Evolutionary conservation across 1,140 invertebrate species (phyloP).

Genomic region (Homarus americanus): DNA sequence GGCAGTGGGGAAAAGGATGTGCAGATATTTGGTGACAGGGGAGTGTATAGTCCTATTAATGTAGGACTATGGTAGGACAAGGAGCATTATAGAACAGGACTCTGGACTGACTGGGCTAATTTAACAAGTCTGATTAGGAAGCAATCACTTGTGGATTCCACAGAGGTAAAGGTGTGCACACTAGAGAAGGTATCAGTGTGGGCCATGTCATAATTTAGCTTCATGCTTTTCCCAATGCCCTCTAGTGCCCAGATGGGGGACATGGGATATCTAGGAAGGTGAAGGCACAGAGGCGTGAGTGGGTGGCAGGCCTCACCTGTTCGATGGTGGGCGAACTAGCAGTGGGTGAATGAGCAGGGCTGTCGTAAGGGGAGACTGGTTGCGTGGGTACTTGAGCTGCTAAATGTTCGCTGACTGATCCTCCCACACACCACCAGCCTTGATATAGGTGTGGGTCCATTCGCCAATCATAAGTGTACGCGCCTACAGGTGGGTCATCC

Average conservation of each 20-base stretch:
- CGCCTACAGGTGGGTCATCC: constrained; percentile 46
- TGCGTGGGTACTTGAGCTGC: constrained; percentile 73
- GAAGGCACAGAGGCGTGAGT: constrained; percentile 46
- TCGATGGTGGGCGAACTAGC: constrained; percentile 34
- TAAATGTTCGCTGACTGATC: constrained; percentile 67
- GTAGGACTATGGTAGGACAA: neutral
- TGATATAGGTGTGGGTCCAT: constrained; percentile 72
- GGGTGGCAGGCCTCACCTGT: constrained; percentile 61
- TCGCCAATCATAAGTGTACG: constrained; percentile 59
- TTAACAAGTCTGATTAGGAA: constrained; percentile 13
- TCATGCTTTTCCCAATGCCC: constrained; percentile 59
- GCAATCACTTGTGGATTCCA: constrained; percentile 26
- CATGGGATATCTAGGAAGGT: constrained; percentile 50
- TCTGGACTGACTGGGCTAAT: constrained; percentile 3
- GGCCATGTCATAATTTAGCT: constrained; percentile 56
- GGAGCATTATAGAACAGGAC: neutral
- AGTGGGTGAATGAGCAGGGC: constrained; percentile 65
- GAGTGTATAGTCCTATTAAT: neutral
- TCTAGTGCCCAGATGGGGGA: constrained; percentile 28
- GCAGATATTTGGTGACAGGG: constrained; percentile 11
- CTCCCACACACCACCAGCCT: constrained; percentile 68
- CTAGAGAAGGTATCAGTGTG: constrained; percentile 31
- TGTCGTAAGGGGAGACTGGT: constrained; percentile 74
- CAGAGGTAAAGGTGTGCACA: constrained; percentile 49
- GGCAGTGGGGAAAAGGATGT: constrained; percentile 2